Conservation (phyloP, 2,797 vertebrate species). For the Sebastes hubbsi region DNA sequence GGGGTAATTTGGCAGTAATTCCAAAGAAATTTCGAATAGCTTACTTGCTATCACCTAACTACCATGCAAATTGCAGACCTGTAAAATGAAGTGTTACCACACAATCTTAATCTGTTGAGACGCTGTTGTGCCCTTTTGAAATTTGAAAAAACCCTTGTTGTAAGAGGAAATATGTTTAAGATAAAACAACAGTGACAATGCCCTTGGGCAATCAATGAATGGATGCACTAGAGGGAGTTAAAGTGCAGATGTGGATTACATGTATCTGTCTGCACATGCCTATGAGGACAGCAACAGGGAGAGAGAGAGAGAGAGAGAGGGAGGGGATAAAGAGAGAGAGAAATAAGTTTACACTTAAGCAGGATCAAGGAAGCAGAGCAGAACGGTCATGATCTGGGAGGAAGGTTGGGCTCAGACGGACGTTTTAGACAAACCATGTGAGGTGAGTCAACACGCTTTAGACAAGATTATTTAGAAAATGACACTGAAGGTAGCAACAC, state of each 20-base stretch:
- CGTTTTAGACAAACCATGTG: slow-evolving; percentile 24
- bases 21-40: no score
- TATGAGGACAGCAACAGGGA: slow-evolving; percentile 7
- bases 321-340: slow-evolving; percentile 5
- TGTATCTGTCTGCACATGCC: neutral
- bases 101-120: neutral
- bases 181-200: neutral
- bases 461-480: neutral
- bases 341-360: slow-evolving; percentile 16
- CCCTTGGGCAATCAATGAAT: neutral
- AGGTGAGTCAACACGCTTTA: slow-evolving; percentile 57
- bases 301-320: neutral
- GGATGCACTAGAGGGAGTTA: slow-evolving; percentile 2
- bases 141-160: neutral
- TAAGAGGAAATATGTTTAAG: neutral
- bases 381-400: slow-evolving; percentile 2
- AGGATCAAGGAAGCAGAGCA: slow-evolving; percentile 34
- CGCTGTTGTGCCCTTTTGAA: neutral
- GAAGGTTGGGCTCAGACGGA: neutral
- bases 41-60: no score
- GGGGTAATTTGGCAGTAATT: no score
- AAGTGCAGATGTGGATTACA: neutral
- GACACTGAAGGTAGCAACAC: neutral
- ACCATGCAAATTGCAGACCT: no score
- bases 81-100: no score